Evolutionary conservation across 2,888 invertebrate species (phyloP).

Genomic region (Noctua comes): DNA sequence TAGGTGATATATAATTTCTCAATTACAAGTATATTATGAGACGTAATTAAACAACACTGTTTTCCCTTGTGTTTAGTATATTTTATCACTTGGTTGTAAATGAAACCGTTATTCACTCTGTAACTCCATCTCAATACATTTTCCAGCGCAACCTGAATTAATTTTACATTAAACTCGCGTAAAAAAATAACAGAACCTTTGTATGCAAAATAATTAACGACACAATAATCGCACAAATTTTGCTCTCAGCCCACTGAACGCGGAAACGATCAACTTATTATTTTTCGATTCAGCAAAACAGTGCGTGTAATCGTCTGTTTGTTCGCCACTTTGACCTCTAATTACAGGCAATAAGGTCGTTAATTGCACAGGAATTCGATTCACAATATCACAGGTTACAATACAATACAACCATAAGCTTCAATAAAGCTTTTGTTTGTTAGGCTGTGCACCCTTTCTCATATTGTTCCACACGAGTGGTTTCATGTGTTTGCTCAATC

Average conservation of each 20-base stretch:
- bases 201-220: constrained; percentile 63
- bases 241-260: constrained; percentile 65
- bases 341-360: constrained; percentile 49
- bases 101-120: background rate
- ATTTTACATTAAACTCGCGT: constrained; percentile 12
- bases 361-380: constrained; percentile 52
- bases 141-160: background rate
- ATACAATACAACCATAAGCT: constrained; percentile 64
- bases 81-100: background rate
- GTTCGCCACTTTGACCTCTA: constrained; percentile 59
- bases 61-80: background rate
- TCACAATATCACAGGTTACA: constrained; percentile 61
- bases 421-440: constrained; percentile 82
- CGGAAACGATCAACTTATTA: constrained; percentile 69
- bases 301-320: constrained; percentile 60
- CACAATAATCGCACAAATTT: constrained; percentile 56
- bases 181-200: constrained; percentile 55
- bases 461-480: constrained; percentile 87
- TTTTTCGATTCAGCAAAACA: constrained; percentile 72
- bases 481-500: constrained; percentile 87
- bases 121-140: background rate
- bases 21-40: background rate
- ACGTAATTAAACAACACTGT: background rate
- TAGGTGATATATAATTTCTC: background rate
- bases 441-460: constrained; percentile 83